Percentiles rank a stretch among this genome's conserved stretches.
These are phyloP conservation scores for Zaprionus nigranus DNA, from an alignment of 1,140 invertebrate species.

Conservation along the genomic window DNA sequence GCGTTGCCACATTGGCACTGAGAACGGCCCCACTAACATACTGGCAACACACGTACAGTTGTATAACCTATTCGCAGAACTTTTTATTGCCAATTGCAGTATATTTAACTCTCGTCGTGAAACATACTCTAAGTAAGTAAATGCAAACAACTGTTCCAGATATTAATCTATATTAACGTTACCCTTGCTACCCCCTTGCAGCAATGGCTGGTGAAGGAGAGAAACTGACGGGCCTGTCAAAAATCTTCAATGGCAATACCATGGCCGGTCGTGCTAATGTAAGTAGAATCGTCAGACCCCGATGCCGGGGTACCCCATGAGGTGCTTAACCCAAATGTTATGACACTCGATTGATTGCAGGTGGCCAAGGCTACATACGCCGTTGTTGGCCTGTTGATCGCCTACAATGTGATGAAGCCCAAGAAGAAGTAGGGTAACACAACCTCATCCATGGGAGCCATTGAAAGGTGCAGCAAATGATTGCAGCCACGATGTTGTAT, in stretches of 20 bases:
- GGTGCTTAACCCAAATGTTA: slow-evolving; percentile 37
- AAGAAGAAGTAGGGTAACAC: slow-evolving; percentile 86
- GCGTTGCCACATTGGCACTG: neutral
- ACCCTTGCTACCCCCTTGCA: neutral
- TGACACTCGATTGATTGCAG: slow-evolving; percentile 83
- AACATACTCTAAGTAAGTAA: slow-evolving; percentile 50
- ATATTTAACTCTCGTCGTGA: slow-evolving; percentile 36
- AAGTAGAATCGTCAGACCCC: slow-evolving; percentile 79
- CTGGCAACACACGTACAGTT: slow-evolving; percentile 50
- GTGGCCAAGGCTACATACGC: slow-evolving; percentile 88
- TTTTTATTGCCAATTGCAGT: slow-evolving; percentile 50
- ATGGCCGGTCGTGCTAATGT: slow-evolving; percentile 88
- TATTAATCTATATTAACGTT: neutral
- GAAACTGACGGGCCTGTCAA: slow-evolving; percentile 86
- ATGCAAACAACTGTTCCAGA: neutral
- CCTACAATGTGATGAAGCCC: slow-evolving; percentile 87
- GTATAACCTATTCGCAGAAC: slow-evolving; percentile 70
- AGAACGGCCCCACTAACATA: neutral
- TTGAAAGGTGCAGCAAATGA: slow-evolving; percentile 8
- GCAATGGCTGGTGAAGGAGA: slow-evolving; percentile 89
- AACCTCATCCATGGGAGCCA: neutral
- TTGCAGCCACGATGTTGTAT: slow-evolving; percentile 50
- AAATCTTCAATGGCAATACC: slow-evolving; percentile 88
- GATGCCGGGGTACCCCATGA: too few species aligned
- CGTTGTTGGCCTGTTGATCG: slow-evolving; percentile 86